A percentile compares a stretch with the other conserved stretches of the same genome.
These are phyloP conservation scores for Caerostris darwini DNA, from an alignment of 1,140 invertebrate genomes.

Conservation along the genomic window DNA sequence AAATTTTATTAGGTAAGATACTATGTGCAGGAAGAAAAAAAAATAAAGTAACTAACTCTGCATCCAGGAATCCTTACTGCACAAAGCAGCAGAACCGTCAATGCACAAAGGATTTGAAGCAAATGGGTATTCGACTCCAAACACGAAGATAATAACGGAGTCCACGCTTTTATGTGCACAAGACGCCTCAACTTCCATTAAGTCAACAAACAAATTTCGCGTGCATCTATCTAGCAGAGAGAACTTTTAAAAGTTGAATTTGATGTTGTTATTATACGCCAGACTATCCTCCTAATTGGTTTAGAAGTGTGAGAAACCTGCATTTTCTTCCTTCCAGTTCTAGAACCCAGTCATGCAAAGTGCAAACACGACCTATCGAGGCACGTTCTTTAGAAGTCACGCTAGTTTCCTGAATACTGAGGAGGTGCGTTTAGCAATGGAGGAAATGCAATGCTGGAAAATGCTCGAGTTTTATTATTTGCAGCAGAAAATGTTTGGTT, in stretches of 20 bases:
- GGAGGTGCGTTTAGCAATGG: background rate
- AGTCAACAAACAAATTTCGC: slow-evolving; percentile 31
- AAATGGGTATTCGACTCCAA: no score
- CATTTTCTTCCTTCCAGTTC: background rate
- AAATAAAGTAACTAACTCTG: no score
- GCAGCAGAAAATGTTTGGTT: no score
- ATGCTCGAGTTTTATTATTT: no score
- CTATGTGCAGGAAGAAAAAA: no score
- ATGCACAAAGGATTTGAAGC: no score
- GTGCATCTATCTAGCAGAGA: background rate
- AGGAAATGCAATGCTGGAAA: no score
- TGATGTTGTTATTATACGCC: slow-evolving; percentile 8
- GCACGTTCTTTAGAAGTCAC: slow-evolving; percentile 15
- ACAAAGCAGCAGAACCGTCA: no score
- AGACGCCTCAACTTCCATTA: background rate
- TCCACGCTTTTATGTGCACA: background rate
- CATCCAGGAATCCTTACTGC: no score
- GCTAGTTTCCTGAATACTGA: slow-evolving; percentile 9
- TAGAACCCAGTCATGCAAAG: background rate
- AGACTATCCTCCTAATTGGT: slow-evolving; percentile 36
- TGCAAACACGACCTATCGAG: background rate
- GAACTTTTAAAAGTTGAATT: slow-evolving; percentile 24
- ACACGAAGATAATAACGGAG: background rate
- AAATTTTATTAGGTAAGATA: no score
- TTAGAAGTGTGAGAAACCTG: slow-evolving; percentile 4